Evolutionary conservation across 2,113 vertebrate species (phyloP).

Genomic region (Junco hyemalis): DNA sequence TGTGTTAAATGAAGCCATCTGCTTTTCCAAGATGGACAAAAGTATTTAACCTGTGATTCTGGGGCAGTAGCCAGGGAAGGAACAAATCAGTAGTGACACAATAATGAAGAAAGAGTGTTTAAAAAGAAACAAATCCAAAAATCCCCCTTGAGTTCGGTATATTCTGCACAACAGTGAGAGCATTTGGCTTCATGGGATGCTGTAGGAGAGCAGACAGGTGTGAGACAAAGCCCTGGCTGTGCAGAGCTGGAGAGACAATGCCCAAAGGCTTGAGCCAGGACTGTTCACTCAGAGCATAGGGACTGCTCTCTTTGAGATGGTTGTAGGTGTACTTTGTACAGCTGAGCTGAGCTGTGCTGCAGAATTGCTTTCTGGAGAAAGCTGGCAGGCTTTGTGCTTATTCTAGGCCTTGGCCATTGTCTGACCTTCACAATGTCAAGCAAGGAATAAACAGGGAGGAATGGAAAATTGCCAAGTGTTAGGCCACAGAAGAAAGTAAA

Average conservation of each 20-base stretch:
- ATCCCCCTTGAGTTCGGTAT: fast-evolving
- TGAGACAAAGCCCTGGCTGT: not conserved
- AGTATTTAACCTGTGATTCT: not conserved
- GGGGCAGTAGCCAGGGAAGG: not conserved
- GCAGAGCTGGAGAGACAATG: not conserved
- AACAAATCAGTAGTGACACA: not conserved
- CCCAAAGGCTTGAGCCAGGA: not conserved
- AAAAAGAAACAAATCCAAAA: not conserved
- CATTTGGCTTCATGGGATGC: not conserved
- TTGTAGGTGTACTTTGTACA: not conserved
- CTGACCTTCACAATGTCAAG: not conserved
- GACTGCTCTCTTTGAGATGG: not conserved
- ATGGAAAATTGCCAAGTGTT: not conserved
- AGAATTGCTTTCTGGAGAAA: not conserved
- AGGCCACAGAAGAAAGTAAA: not conserved
- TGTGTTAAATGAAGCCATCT: not conserved
- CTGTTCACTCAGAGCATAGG: not conserved
- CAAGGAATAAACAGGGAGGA: not conserved
- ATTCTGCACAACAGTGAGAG: not conserved
- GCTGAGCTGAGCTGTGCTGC: not conserved
- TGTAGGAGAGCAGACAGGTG: not conserved
- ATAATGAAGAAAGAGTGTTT: not conserved
- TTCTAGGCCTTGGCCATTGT: not conserved
- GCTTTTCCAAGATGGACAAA: not conserved
- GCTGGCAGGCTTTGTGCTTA: not conserved